Base-by-base conservation (phyloP, 2,797 vertebrate species). In the Sphaeramia orbicularis region DNA sequence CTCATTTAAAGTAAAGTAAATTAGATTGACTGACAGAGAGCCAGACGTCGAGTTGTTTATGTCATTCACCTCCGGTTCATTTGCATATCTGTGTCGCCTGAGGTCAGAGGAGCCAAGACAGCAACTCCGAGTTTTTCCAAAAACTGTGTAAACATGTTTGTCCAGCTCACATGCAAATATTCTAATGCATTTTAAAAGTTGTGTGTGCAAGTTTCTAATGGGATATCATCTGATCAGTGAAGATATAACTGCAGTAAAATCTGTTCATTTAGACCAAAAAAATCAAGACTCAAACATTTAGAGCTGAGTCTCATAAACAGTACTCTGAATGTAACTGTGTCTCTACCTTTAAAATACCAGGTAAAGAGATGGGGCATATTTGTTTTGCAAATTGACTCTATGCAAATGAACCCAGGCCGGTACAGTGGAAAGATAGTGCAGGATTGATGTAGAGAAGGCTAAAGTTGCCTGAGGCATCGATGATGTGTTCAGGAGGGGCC, bases 351-450 rank as follows among this genome's bases (percentile, higher is more conserved):
- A 42, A 71, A 49, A 65, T 42, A 72, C 71, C 49, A 54, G 35
- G 62, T 16, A 69, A 41, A 81, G 57, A 60, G 15, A 77, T 43
- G 56, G 50, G 60, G 43, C 10, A 44, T 42, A 94, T 98, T 98
- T 97, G 96, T 86, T 92, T 96, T 95, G 94, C 96, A 97, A 98
- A 97, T 95, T 69, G 90, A 56, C 41, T 59, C 10, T 80, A 98
- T 97, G 96, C 96, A 98, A 98, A 98, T 85, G 64, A 89, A 36
- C 7, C 68, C 54, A 24, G 11, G 6, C 0, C 49, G 7, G 71
- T 78, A 70, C 70, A 52, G 38, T 76, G 71, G 78, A 73, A 81
- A 62, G 37, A 63, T 10, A n/a, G 60, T 50, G 43, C 58, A 60
- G 79, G 71, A 64, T 52, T 55, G 61, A 44, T 65, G 58, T 35